Base-by-base conservation (phyloP, 1,140 invertebrate genomes). In the Prorops nasuta region DNA sequence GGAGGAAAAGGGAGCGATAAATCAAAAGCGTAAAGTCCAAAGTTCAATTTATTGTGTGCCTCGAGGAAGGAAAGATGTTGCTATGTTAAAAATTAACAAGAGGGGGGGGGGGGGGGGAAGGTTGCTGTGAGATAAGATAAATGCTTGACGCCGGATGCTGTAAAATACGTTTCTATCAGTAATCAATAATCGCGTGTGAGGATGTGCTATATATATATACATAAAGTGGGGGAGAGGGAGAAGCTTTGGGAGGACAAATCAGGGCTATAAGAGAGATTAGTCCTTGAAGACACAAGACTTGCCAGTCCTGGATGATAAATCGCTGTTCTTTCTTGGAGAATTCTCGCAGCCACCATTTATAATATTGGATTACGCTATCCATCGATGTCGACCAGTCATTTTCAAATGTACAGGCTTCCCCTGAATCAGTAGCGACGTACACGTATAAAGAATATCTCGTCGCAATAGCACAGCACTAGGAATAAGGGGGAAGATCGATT, bases 331-430 rank as follows among this genome's bases (percentile, higher is more conserved):
- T 45, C 45, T 36, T 18, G 18, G 46, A 20, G 41, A 37, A 42
- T 31, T 32, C 40, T 10, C 18, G 10, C 40, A 44, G 28, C 31
- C 31, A 42, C 52, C 61, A 59, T 66, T 66, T 61, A 59, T 66
- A 64, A 60, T 65, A 63, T 63, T 45, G 55, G 56, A 61, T 65
- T 63, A 60, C 46, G 54, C 53, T 51, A 63, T 66, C 60, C 47
- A 66, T 66, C 58, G 53, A 60, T 60, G 55, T 65, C 60, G 57
- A 49, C 42, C 44, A 34, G 15, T 37, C 39, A 9, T 6, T 16
- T 21, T n/a, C 3, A 39, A 24, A 34, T 39, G 38, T 24, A 38
- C 32, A 24, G 37, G 35, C 32, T 6, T 3, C 1, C 32, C 9
- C 28, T 38, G 42, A 22, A 34, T n/a, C 17, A 28, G 4, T 3